These are phyloP conservation scores for Lagopus leucura DNA, from an alignment of 2,113 vertebrate genomes.

Conservation along the genomic window DNA sequence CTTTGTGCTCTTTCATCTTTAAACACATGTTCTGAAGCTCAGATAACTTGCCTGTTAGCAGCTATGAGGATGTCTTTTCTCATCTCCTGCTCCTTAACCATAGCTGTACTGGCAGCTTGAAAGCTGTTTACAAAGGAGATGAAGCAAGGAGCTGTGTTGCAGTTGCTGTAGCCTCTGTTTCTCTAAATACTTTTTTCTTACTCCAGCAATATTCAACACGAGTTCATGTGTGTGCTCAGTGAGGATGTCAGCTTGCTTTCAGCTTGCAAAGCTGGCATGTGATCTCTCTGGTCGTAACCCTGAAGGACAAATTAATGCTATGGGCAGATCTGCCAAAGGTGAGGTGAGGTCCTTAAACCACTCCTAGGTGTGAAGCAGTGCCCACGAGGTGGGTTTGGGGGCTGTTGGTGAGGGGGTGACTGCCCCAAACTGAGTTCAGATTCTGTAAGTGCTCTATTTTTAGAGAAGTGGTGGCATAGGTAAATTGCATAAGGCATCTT, in stretches of 20 bases:
- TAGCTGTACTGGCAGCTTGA: not conserved
- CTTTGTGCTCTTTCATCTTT: not conserved
- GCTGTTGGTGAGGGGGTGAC: not conserved
- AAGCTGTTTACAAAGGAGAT: slow-evolving; percentile 3
- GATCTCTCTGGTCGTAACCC: not conserved
- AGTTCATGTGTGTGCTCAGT: not conserved
- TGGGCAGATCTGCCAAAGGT: not conserved
- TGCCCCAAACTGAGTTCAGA: accelerated
- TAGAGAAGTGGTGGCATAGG: not conserved
- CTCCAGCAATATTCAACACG: accelerated
- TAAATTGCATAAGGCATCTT: not conserved
- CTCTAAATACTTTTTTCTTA: not conserved
- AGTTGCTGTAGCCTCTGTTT: not conserved
- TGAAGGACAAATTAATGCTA: not conserved
- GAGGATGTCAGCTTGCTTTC: not conserved
- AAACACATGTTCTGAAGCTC: not conserved
- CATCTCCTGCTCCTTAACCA: not conserved
- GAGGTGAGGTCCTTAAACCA: not conserved
- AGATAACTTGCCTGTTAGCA: slow-evolving; percentile 24
- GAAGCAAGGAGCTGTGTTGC: not conserved
- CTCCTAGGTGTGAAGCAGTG: not conserved
- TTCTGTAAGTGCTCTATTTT: not conserved
- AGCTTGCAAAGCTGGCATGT: not conserved
- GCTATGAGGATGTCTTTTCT: not conserved
- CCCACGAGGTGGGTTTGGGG: not conserved